Evolutionary conservation across 2,797 vertebrate genomes (phyloP).

Genomic region (Ciconia nigra): DNA sequence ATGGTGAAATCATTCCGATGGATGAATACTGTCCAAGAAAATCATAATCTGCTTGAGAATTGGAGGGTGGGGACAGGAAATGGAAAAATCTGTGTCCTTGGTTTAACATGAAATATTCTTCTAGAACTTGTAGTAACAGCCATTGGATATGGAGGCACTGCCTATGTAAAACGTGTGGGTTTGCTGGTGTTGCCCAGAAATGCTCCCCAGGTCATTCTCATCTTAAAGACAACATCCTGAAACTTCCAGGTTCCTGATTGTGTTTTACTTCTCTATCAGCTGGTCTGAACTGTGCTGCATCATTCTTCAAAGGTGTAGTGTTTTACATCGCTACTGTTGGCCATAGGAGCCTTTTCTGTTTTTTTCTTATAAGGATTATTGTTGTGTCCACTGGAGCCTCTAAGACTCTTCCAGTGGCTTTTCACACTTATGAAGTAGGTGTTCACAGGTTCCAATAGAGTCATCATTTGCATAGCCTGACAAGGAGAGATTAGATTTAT

Average conservation of each 20-base stretch:
- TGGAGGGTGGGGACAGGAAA: background rate
- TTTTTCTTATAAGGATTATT: background rate
- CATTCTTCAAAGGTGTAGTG: background rate
- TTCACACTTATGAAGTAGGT: background rate
- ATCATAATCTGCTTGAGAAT: background rate
- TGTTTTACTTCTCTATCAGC: background rate
- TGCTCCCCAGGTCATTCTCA: background rate
- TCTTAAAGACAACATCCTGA: background rate
- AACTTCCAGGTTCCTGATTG: background rate
- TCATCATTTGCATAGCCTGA: conserved; percentile 59
- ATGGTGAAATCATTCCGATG: background rate
- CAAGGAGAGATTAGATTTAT: conserved; percentile 70
- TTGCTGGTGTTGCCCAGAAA: background rate
- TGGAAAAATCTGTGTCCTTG: background rate
- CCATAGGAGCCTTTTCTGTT: background rate
- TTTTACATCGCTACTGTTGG: background rate
- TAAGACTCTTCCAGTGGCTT: background rate
- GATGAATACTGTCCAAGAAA: background rate
- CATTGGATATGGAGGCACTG: background rate
- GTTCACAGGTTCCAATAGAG: conserved; percentile 19
- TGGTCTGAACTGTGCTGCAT: background rate
- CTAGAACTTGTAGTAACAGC: background rate
- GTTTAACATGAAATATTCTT: background rate
- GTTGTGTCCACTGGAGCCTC: background rate
- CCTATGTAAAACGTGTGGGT: rapidly evolving